Evolutionary conservation across 2,113 vertebrate species (phyloP).

Genomic region (pig (Sus scrofa)): DNA sequence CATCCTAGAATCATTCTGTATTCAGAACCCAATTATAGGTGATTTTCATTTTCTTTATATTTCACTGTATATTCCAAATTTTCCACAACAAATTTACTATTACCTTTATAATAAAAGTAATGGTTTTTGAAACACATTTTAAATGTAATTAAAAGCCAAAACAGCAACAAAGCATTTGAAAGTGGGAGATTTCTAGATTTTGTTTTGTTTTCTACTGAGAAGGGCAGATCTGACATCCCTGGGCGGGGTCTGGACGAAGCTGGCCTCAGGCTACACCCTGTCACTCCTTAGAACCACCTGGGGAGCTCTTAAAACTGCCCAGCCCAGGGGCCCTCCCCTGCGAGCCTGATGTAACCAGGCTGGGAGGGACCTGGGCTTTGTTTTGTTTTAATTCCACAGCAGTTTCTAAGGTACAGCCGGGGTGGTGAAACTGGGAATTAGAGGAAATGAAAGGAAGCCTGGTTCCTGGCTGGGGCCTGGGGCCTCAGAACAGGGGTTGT

Average conservation of each 20-base stretch:
- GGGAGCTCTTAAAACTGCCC: background rate
- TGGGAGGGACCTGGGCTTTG: background rate
- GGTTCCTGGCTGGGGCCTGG: background rate
- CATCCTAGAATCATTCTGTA: background rate
- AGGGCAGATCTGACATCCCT: background rate
- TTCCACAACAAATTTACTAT: background rate
- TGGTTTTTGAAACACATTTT: conserved; percentile 46
- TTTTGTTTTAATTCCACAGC: background rate
- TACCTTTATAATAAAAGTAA: conserved; percentile 32
- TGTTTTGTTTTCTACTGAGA: background rate
- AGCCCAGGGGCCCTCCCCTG: background rate
- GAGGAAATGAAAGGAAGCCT: background rate
- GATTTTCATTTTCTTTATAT: background rate
- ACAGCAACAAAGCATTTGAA: background rate
- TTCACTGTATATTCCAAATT: background rate
- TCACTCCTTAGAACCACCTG: background rate
- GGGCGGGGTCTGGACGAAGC: background rate
- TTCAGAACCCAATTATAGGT: background rate
- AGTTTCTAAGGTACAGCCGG: background rate
- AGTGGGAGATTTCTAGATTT: background rate
- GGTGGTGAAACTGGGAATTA: background rate
- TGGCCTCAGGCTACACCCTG: background rate
- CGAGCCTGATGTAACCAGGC: background rate
- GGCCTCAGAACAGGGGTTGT: background rate
- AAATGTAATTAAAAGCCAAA: conserved; percentile 57